Conservation (phyloP, 2,113 vertebrate genomes). For the Oreotrochilus melanogaster region DNA sequence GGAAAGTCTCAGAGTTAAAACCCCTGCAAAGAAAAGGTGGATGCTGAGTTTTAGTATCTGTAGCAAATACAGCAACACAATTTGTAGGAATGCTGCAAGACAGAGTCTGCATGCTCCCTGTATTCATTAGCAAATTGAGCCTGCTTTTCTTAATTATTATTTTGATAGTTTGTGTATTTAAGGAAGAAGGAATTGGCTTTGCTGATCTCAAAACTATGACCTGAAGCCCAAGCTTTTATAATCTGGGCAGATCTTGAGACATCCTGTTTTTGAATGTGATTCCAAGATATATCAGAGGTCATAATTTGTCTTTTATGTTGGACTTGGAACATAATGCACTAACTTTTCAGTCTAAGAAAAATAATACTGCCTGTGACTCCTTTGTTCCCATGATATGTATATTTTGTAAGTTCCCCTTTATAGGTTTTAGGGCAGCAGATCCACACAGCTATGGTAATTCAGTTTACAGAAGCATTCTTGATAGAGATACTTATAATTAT, state of each 20-base stretch:
- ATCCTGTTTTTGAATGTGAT: not conserved
- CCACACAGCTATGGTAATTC: not conserved
- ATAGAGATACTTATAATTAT: not conserved
- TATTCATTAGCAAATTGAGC: not conserved
- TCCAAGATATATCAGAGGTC: not conserved
- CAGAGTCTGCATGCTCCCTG: not conserved
- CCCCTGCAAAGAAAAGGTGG: not conserved
- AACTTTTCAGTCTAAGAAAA: not conserved
- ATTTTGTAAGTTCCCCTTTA: not conserved
- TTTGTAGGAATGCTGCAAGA: not conserved
- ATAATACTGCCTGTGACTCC: not conserved
- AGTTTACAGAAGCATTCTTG: not conserved
- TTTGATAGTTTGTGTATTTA: not conserved
- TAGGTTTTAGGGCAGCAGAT: not conserved
- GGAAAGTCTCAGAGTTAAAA: not conserved
- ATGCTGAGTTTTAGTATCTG: not conserved
- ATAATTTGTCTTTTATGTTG: not conserved
- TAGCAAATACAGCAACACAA: fast-evolving
- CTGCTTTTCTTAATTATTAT: not conserved
- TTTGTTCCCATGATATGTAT: not conserved
- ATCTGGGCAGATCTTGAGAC: not conserved
- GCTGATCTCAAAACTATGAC: not conserved
- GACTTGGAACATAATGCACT: not conserved
- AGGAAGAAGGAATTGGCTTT: not conserved
- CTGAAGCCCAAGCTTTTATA: not conserved